Percentiles rank a stretch among this genome's conserved stretches.
These are phyloP conservation scores for Mustela erminea DNA, from an alignment of 2,797 vertebrate species.

Conservation along the genomic window DNA sequence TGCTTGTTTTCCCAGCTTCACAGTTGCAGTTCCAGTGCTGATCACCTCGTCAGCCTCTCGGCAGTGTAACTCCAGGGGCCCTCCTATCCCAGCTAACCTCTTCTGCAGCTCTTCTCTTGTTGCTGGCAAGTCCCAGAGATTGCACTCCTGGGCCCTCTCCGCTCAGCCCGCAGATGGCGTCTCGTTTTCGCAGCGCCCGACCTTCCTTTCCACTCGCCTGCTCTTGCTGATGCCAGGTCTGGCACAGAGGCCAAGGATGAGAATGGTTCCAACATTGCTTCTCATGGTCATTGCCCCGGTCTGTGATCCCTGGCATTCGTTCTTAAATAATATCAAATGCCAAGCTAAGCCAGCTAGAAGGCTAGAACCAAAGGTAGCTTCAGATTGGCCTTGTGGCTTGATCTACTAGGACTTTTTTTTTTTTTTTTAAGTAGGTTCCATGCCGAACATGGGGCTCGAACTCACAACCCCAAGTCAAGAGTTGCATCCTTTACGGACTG, in stretches of 20 bases:
- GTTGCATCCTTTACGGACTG: neutral
- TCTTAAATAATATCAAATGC: neutral
- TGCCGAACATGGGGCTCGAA: neutral
- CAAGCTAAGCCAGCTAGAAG: neutral
- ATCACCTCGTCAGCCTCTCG: neutral
- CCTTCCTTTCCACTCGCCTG: neutral
- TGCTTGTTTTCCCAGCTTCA: neutral
- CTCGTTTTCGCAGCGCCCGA: neutral
- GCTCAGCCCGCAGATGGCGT: accelerated
- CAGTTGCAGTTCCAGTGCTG: neutral
- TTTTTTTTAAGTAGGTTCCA: neutral
- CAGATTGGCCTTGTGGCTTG: neutral
- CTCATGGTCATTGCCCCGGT: neutral
- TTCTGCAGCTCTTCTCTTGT: neutral
- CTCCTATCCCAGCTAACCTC: neutral
- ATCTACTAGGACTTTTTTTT: neutral
- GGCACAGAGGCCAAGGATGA: neutral
- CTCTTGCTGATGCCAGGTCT: neutral
- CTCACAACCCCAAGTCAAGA: neutral
- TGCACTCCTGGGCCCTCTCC: neutral
- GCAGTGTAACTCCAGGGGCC: neutral
- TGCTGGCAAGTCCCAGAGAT: neutral
- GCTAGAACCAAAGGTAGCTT: neutral
- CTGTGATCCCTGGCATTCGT: neutral
- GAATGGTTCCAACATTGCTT: neutral